Percentiles rank a stretch among this genome's conserved stretches.
phyloP scores from a whole-genome alignment of 2,888 invertebrate genomes.

The Coelinius sp. region DNA sequence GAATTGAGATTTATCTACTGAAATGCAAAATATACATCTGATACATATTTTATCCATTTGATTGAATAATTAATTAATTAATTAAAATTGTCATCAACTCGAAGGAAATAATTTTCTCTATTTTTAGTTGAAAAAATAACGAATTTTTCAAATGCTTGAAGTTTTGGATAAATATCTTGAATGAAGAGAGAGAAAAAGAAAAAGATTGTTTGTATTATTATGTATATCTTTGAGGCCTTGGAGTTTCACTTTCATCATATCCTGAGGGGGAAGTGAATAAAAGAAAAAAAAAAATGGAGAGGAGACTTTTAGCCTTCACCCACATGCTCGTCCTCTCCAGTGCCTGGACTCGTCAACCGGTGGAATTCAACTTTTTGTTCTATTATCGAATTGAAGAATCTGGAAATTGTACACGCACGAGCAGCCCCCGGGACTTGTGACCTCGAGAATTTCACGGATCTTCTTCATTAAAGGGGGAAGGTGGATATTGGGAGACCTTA shows the following conservation, averaged over 20 bases:
- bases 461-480: neutral
- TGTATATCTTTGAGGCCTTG: constrained; percentile 52
- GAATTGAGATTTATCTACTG: too few relatives aligned
- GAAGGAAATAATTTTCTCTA: too few relatives aligned
- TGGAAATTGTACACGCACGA: constrained; percentile 19
- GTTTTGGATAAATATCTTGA: too few relatives aligned
- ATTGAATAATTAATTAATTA: too few relatives aligned
- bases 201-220: constrained; percentile 26
- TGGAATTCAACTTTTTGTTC: constrained; percentile 53
- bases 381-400: neutral
- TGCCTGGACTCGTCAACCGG: constrained; percentile 35
- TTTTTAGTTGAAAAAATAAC: too few relatives aligned
- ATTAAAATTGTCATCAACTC: too few relatives aligned
- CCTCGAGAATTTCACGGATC: constrained; percentile 10
- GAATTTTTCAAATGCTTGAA: too few relatives aligned
- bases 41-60: too few relatives aligned
- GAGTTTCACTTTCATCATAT: constrained; percentile 70
- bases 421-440: neutral
- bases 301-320: constrained; percentile 64
- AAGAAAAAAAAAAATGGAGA: constrained; percentile 7
- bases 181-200: constrained; percentile 23
- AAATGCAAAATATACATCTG: too few relatives aligned
- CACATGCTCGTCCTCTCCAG: constrained; percentile 65
- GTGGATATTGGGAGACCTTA: constrained; percentile 5
- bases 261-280: constrained; percentile 58